Evolutionary conservation across 2,888 invertebrate genomes (phyloP), one percentile per base, ranked within the genome.

Genomic region (Seira sanloemensis): DNA sequence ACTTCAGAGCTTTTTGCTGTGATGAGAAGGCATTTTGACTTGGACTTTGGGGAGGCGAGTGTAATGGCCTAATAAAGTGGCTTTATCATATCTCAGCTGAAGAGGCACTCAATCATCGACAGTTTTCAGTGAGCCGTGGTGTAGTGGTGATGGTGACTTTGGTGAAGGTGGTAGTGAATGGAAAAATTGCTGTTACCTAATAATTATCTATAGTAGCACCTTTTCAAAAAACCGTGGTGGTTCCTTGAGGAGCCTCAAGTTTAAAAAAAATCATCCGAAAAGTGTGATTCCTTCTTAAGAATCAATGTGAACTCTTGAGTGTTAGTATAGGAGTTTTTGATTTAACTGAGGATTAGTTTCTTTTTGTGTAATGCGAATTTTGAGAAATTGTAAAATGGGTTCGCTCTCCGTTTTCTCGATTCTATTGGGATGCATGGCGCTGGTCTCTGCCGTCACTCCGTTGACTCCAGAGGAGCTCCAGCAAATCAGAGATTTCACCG

Each of bases 401-500:
- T 65, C 62, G 24, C 4, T 65, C 5, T 26, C 78, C 1, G 16
- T 78, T 0, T 65, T 37, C n/a, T 24, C 77, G 7, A 26, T 50
- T 58, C 19, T 76, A 58, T 2, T 62, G 21, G 62, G 62, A 21
- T 77, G 26, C 12, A 72, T 24, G 25, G 23, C 5, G 46, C 21
- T 21, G 18, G 62, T 21, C 21, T 4, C 2, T 18, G 80, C 80
- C 0, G 77, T 85, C 16, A 46, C 68, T 12, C 85, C 85, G 0
- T 19, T 85, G 2, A 81, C 80, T 12, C 68, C 68, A 12, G 80
- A 80, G 21, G 85, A 85, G 37, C 74, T 85, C 7, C 72, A 73
- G 24, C 85, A 85, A 18, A 85, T 85, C 24, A 37, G 80, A 12
- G 85, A 85, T 26, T 85, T 85, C 46, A 85, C 85, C 9, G 77